Evolutionary conservation across 2,113 vertebrate genomes (phyloP).

Genomic region (Nycticorax nycticorax): DNA sequence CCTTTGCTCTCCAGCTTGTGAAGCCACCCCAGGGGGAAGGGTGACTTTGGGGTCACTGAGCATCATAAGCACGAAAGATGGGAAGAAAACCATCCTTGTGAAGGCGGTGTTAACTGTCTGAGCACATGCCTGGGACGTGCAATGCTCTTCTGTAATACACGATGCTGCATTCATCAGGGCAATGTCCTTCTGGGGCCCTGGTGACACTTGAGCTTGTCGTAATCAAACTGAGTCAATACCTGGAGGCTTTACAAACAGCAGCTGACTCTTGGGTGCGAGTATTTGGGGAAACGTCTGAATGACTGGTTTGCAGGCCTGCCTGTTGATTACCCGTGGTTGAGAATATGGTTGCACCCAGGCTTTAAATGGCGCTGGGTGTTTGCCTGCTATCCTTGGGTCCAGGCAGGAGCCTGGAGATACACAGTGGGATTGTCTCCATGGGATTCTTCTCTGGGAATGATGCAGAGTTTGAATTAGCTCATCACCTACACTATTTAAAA

Average conservation of each 20-base stretch:
- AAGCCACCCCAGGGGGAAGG: not conserved
- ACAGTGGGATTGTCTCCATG: accelerated
- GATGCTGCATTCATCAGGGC: not conserved
- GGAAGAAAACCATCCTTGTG: not conserved
- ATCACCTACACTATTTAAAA: not conserved
- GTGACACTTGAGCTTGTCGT: not conserved
- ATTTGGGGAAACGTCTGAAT: not conserved
- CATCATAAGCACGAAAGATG: not conserved
- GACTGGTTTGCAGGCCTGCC: not conserved
- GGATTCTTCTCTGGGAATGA: not conserved
- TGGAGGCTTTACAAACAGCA: not conserved
- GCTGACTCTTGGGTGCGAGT: not conserved
- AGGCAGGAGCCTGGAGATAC: not conserved
- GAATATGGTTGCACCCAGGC: not conserved
- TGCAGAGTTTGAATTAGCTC: not conserved
- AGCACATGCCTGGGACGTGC: accelerated
- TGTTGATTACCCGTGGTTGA: not conserved
- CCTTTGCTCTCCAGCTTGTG: not conserved
- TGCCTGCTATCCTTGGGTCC: not conserved
- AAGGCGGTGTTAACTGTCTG: not conserved
- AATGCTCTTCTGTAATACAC: not conserved
- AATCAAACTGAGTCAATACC: accelerated
- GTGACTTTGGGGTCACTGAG: not conserved
- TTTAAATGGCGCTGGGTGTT: not conserved
- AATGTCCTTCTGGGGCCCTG: not conserved